These are phyloP conservation scores for Pogonomyrmex californicus DNA, from an alignment of 1,140 invertebrate genomes.

Conservation along the genomic window DNA sequence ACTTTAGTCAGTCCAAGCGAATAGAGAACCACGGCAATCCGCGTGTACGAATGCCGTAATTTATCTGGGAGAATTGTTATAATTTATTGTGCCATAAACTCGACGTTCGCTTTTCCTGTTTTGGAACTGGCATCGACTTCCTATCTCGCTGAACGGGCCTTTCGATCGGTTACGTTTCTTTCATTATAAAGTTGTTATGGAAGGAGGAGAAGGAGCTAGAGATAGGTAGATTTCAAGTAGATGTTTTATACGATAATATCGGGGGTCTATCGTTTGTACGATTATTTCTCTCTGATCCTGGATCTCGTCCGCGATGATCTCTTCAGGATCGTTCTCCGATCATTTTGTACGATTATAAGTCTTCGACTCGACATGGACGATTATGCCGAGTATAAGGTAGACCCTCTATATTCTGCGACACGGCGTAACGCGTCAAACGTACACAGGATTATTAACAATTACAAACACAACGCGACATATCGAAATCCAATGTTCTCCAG, in stretches of 20 bases:
- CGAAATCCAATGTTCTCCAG: slow-evolving; percentile 75
- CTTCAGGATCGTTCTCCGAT: slow-evolving; percentile 6
- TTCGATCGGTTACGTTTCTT: slow-evolving; percentile 45
- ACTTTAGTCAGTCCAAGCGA: slow-evolving; percentile 59
- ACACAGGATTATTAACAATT: slow-evolving; percentile 72
- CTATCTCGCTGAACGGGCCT: slow-evolving; percentile 55
- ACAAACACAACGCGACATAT: slow-evolving; percentile 77
- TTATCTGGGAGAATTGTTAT: slow-evolving; percentile 66
- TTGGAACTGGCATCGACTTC: slow-evolving; percentile 67
- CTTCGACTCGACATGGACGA: neutral
- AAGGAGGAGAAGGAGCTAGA: slow-evolving; percentile 52
- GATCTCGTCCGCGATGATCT: neutral
- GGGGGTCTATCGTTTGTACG: slow-evolving; percentile 27
- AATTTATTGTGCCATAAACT: slow-evolving; percentile 81
- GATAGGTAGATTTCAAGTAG: slow-evolving; percentile 65
- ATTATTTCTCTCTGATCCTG: slow-evolving; percentile 4
- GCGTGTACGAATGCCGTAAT: slow-evolving; percentile 63
- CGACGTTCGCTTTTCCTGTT: slow-evolving; percentile 57
- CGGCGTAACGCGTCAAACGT: slow-evolving; percentile 43
- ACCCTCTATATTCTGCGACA: slow-evolving; percentile 66
- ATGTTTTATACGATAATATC: slow-evolving; percentile 65
- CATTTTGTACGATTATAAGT: slow-evolving; percentile 38
- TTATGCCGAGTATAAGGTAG: slow-evolving; percentile 46
- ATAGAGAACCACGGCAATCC: slow-evolving; percentile 40
- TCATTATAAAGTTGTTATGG: slow-evolving; percentile 36